Evolutionary conservation across 1,140 invertebrate genomes (phyloP), one percentile per base, ranked within the genome.

Genomic region (Solen grandis): DNA sequence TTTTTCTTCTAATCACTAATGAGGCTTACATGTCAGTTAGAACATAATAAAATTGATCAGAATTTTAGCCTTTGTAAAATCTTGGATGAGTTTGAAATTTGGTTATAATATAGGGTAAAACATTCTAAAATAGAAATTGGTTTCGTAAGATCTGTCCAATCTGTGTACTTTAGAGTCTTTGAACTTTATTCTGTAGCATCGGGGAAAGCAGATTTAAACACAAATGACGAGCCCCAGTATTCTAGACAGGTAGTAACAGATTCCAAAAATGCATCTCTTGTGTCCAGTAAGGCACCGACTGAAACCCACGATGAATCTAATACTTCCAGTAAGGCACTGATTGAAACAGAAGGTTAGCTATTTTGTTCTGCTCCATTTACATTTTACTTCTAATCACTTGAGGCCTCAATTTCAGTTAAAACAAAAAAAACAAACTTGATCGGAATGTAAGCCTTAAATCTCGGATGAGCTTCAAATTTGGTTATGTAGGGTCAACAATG

Each of bases 1-100:
- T 62, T 62, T 62, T 62, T 62, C 16, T 62, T 62, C 59, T 62
- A 62, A 62, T 62, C 4, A 62, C 59, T 62, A 62, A 62, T 62
- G 59, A 62, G 3, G 59, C 59, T 62, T 31, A 22, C 27, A 62
- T 62, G 27, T 62, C 59, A 62, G 59, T 29, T 62, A 62, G 59
- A 62, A 62, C 59, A 31, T 62, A 62, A 62, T 62, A 62, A 62
- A 62, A 62, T 62, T 62, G 59, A 62, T 62, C 59, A 62, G 59
- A 62, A 62, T 62, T 62, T 62, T 27, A 62, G 59, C 59, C 59
- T 62, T 62, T 62, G 59, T 62, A 62, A 62, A 62, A 62, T 62
- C 59, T 62, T 62, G 59, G 59, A 62, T 62, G 59, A 62, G 59
- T 62, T 62, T 62, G 59, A 62, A 62, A 27, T 62, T 62, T 3